Base-by-base conservation (phyloP, 2,113 vertebrate species). In the Chaetops frenatus region DNA sequence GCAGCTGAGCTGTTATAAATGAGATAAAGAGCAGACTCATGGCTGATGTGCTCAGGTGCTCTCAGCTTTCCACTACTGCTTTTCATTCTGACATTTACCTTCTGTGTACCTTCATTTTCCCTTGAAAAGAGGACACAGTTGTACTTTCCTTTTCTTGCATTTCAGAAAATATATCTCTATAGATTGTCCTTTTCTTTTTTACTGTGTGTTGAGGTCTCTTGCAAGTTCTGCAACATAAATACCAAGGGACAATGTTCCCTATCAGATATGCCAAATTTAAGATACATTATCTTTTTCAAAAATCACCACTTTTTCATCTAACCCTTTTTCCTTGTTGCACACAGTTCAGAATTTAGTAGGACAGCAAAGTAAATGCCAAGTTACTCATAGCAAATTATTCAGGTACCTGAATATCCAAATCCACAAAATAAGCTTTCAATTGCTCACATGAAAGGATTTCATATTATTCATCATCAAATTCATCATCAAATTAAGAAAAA, bases 81-180 rank as follows among this genome's bases (percentile, higher is more conserved):
- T 82, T 71, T 69, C 21, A 80, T 86, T 83, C 40, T 81, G 77
- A 81, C 42, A 44, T 81, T 92, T 67, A 25, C 66, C 11, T 71
- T 62, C 11, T 1, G 14, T 70, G 8, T 64, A 67, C 33, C 50
- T 51, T 10, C 0, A 0, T 78, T 44, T 91, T 25, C 22, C 44
- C 61, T 56, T 65, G 64, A 45, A 72, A 65, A 77, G 61, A 38
- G 4, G 27, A 19, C 40, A 61, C 8, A 40, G 15, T 4, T 78
- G 31, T 48, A 31, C 16, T 83, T 72, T 38, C 23, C 25, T 81
- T 58, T 35, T 53, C 28, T 18, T 60, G 19, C 7, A 45, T 69
- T n/a, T 86, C 31, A 36, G 45, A 18, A 4, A 42, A 6, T 47
- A 3, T 44, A 31, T 65, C 10, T 69, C 24, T 76, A 82, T 60